Conservation (phyloP, 2,797 vertebrate genomes). For the Acropternis orthonyx region DNA sequence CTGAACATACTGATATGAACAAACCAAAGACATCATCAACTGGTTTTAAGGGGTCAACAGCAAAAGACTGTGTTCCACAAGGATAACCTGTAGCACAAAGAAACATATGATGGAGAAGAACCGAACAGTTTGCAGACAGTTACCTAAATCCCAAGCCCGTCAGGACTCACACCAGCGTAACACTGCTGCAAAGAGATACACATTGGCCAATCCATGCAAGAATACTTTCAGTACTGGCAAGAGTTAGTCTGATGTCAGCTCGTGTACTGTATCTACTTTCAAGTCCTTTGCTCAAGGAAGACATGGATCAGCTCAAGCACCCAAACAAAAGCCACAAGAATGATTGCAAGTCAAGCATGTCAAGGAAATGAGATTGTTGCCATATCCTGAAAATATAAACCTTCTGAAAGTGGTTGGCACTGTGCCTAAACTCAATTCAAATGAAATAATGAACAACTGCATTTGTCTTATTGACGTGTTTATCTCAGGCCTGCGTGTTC, state of each 20-base stretch:
- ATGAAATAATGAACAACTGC: not conserved
- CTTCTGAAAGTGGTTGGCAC: not conserved
- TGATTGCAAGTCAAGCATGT: not conserved
- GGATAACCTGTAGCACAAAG: not conserved
- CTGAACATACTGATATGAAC: not conserved
- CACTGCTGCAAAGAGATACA: not conserved
- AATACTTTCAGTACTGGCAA: not conserved
- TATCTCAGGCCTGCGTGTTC: not conserved
- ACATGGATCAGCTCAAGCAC: not conserved
- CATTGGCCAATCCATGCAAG: not conserved
- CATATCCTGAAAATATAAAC: not conserved
- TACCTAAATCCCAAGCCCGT: not conserved
- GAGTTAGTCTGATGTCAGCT: not conserved
- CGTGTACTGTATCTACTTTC: accelerated
- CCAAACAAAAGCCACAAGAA: not conserved
- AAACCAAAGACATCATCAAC: not conserved
- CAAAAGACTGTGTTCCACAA: not conserved
- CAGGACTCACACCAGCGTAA: not conserved
- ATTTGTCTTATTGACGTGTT: not conserved
- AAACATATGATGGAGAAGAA: accelerated
- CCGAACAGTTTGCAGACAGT: accelerated
- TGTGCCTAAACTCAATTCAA: not conserved
- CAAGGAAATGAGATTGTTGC: not conserved
- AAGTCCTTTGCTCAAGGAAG: not conserved
- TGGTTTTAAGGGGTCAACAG: not conserved